These are phyloP conservation scores for Meteorus sp. DNA, from an alignment of 1,140 invertebrate species.

Conservation along the genomic window DNA sequence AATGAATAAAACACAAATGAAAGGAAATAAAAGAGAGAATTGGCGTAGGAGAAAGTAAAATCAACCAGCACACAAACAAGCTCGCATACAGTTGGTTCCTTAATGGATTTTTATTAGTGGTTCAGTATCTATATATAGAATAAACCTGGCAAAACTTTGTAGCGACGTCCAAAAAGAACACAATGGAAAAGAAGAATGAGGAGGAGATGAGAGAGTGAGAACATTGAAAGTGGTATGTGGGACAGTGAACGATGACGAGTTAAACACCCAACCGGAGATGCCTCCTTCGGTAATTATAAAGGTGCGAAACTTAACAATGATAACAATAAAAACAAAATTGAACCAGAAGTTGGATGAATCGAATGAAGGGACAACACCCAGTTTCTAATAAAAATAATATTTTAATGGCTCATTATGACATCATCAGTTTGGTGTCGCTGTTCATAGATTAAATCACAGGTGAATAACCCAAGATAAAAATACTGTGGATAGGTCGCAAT, in stretches of 20 bases:
- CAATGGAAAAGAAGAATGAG: background rate
- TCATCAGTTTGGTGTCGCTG: too few relatives aligned
- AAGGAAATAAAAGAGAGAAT: background rate
- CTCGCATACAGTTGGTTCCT: constrained; percentile 16
- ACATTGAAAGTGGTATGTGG: constrained; percentile 31
- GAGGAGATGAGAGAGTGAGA: background rate
- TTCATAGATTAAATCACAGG: constrained; percentile 46
- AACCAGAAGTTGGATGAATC: too few relatives aligned
- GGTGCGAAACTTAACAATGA: too few relatives aligned
- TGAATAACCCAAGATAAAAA: constrained; percentile 59
- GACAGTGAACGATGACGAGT: constrained; percentile 22
- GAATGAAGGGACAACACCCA: too few relatives aligned
- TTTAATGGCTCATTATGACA: too few relatives aligned
- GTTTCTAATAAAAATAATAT: too few relatives aligned
- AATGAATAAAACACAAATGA: background rate
- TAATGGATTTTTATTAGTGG: constrained; percentile 25
- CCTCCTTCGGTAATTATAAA: too few relatives aligned
- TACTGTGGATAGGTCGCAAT: constrained; percentile 41
- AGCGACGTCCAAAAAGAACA: background rate
- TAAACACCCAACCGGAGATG: background rate
- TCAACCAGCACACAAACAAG: too few relatives aligned
- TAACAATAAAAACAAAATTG: too few relatives aligned
- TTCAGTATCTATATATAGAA: constrained; percentile 22
- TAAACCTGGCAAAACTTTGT: constrained; percentile 18
- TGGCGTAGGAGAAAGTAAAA: background rate